phyloP scores from a whole-genome alignment of 1,140 invertebrate species.

The Arion vulgaris region DNA sequence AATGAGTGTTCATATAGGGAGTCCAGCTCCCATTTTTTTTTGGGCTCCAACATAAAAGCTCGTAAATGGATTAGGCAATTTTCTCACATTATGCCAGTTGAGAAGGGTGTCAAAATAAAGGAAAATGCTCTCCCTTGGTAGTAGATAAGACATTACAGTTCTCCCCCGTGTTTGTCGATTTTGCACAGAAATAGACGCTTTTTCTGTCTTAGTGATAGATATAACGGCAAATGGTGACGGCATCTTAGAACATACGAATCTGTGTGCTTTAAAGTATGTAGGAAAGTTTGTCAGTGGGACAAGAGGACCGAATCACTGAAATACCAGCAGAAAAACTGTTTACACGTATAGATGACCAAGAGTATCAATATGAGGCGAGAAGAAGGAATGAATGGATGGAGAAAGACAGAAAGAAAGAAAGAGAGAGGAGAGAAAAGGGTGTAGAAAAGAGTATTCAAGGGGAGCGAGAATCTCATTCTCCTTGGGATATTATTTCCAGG shows the following conservation, averaged over 20 bases:
- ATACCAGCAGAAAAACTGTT: constrained; percentile 98
- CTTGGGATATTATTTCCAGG: constrained; percentile 87
- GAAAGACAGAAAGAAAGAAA: not conserved
- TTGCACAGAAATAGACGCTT: not conserved
- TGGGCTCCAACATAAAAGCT: not conserved
- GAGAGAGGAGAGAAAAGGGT: constrained; percentile 79
- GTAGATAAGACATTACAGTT: not conserved
- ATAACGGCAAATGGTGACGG: not conserved
- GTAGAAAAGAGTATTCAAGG: constrained; percentile 96
- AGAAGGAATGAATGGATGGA: too few relatives aligned
- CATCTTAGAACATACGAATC: not conserved
- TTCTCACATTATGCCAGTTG: not conserved
- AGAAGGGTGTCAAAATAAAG: not conserved
- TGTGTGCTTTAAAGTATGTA: not conserved
- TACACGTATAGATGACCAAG: constrained; percentile 98
- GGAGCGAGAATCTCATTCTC: constrained; percentile 64
- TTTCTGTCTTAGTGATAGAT: not conserved
- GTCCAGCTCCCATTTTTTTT: not conserved
- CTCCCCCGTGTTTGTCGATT: not conserved
- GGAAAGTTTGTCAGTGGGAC: not conserved
- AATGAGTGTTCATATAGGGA: not conserved
- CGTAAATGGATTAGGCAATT: constrained; percentile 2
- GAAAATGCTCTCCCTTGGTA: constrained; percentile 2
- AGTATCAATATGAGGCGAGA: constrained; percentile 86
- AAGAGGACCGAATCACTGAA: constrained; percentile 86